A percentile compares a stretch with the other conserved stretches of the same genome.
Conservation (phyloP, 2,888 invertebrate genomes). For the Osedax frankpressi region DNA sequence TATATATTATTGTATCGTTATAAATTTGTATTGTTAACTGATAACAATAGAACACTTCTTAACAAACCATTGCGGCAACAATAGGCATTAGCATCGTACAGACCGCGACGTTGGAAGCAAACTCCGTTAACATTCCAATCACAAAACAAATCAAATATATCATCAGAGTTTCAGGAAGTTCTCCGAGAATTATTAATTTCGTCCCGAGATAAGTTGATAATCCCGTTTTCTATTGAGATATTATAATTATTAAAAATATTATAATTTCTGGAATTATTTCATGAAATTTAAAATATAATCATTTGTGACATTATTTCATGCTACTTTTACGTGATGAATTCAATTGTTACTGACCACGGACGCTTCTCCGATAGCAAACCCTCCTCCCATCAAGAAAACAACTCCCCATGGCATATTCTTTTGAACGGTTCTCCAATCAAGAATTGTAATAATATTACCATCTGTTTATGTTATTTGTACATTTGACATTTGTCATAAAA, state of each 20-base stretch:
- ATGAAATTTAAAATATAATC: too few species aligned
- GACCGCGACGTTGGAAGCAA: conserved; percentile 78
- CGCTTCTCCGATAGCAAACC: background rate
- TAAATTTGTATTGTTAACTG: too few species aligned
- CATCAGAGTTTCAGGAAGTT: background rate
- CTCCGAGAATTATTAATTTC: background rate
- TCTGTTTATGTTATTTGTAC: background rate
- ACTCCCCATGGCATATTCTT: background rate
- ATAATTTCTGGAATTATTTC: too few species aligned
- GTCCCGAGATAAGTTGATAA: background rate
- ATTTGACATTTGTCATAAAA: background rate
- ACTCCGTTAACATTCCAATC: conserved; percentile 57
- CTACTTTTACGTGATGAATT: too few species aligned
- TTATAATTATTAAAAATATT: too few species aligned
- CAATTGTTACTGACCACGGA: background rate
- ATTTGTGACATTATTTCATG: too few species aligned
- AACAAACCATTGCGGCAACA: conserved; percentile 54
- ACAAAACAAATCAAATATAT: background rate
- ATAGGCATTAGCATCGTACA: conserved; percentile 61
- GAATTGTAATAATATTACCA: background rate
- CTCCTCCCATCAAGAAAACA: background rate
- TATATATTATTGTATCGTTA: too few species aligned
- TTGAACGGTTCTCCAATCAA: background rate
- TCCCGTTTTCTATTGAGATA: too few species aligned
- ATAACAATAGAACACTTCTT: too few species aligned